Evolutionary conservation across 2,797 vertebrate species (phyloP).

Genomic region (Serranus cabrilla): DNA sequence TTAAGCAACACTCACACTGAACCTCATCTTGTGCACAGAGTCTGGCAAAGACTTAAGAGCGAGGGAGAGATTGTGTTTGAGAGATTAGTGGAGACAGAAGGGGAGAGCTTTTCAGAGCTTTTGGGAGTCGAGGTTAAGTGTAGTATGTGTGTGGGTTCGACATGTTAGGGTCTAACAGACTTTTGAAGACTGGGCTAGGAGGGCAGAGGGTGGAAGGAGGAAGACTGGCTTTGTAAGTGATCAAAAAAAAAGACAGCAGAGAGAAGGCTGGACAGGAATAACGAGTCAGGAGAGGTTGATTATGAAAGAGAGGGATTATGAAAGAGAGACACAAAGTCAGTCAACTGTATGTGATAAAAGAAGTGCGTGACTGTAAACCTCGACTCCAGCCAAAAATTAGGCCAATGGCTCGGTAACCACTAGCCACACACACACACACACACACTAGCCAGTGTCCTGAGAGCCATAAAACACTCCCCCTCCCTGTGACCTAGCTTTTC

Average conservation of each 20-base stretch:
- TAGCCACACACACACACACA: slow-evolving; percentile 34
- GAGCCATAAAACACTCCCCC: slow-evolving; percentile 45
- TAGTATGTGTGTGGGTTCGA: slow-evolving; percentile 7
- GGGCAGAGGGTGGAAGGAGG: slow-evolving; percentile 3
- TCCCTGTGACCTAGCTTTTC: slow-evolving; percentile 67
- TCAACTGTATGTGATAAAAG: slow-evolving; percentile 21
- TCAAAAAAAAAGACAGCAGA: slow-evolving; percentile 4
- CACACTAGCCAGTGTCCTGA: slow-evolving; percentile 35
- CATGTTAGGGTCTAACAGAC: slow-evolving; percentile 19
- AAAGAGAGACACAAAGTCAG: slow-evolving; percentile 45
- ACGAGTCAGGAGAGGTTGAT: slow-evolving; percentile 20
- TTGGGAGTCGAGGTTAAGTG: slow-evolving; percentile 13
- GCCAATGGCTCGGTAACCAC: slow-evolving; percentile 57
- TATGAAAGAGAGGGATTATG: slow-evolving; percentile 42
- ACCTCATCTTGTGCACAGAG: slow-evolving; percentile 33
- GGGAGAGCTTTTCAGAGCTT: slow-evolving; percentile 24
- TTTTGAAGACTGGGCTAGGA: background rate
- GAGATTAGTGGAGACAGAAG: slow-evolving; percentile 54
- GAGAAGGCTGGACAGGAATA: slow-evolving; percentile 1
- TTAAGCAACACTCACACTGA: slow-evolving; percentile 49
- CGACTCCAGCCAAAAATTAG: slow-evolving; percentile 64
- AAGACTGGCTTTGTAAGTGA: slow-evolving; percentile 6
- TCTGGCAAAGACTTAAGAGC: slow-evolving; percentile 42
- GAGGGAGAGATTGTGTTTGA: slow-evolving; percentile 31
- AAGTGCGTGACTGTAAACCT: slow-evolving; percentile 61